These are phyloP conservation scores for Epicauta chinensis DNA, from an alignment of 1,140 invertebrate genomes.

Conservation along the genomic window DNA sequence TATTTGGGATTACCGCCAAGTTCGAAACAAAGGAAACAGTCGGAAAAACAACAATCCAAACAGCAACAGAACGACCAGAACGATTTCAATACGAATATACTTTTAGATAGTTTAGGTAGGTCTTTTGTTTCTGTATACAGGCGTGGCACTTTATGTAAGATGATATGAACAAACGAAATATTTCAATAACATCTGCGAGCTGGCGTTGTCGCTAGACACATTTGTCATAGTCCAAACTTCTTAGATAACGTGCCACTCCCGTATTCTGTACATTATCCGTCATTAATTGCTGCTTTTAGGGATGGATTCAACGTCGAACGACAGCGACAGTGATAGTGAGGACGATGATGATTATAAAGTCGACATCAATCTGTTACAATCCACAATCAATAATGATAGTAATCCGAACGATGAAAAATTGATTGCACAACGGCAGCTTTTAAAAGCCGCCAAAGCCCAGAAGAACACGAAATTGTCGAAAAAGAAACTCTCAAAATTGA, in stretches of 20 bases:
- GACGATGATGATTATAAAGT: conserved; percentile 32
- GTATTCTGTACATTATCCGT: no score
- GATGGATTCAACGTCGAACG: conserved; percentile 30
- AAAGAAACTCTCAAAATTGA: conserved; percentile 27
- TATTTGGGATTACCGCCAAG: conserved; percentile 35
- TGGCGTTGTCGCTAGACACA: no score
- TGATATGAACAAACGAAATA: no score
- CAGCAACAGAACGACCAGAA: background rate
- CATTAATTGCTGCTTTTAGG: no score
- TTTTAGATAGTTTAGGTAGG: conserved; percentile 28
- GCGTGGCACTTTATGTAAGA: no score
- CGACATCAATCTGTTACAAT: conserved; percentile 23
- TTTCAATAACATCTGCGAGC: no score
- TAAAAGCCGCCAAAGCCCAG: conserved; percentile 35
- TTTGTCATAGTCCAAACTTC: no score
- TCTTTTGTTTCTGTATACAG: no score
- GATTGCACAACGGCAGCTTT: conserved; percentile 39
- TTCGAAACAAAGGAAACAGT: conserved; percentile 22
- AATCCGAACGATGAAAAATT: conserved; percentile 35
- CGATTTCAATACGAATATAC: conserved; percentile 21
- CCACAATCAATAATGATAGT: conserved; percentile 6
- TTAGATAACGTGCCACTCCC: no score
- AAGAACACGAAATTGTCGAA: conserved; percentile 35
- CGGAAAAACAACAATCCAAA: conserved; percentile 13
- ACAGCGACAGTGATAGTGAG: conserved; percentile 21